Percentiles rank a stretch among this genome's conserved stretches.
Conservation (phyloP, 2,888 invertebrate genomes). For the Acrobasis repandana region DNA sequence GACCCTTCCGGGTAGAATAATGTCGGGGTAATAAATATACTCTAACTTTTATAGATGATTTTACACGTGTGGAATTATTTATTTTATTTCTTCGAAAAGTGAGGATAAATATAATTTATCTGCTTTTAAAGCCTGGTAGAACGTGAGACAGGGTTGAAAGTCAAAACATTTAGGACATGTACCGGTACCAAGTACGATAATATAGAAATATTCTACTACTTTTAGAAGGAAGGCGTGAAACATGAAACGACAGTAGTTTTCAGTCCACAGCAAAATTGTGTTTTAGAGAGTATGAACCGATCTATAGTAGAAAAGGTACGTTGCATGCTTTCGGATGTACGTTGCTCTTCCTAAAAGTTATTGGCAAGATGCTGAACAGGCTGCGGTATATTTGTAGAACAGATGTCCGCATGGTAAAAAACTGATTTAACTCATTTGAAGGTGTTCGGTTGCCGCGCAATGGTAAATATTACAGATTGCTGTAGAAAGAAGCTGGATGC, state of each 20-base stretch:
- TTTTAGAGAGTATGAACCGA: constrained; percentile 20
- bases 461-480: too few species aligned
- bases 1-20: constrained; percentile 13
- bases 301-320: constrained; percentile 20
- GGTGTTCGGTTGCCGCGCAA: constrained; percentile 26
- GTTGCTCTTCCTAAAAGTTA: constrained; percentile 8
- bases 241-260: constrained; percentile 15
- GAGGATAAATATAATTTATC: constrained; percentile 18
- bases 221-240: constrained; percentile 13
- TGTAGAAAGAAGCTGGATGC: too few species aligned
- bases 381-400: constrained; percentile 24
- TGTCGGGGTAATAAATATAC: constrained; percentile 20
- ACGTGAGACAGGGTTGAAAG: constrained; percentile 18
- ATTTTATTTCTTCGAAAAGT: constrained; percentile 14
- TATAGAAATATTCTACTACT: constrained; percentile 3
- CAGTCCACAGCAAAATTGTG: constrained; percentile 22
- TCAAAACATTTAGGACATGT: constrained; percentile 21
- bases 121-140: constrained; percentile 23
- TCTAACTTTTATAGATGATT: constrained; percentile 23
- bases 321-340: constrained; percentile 17
- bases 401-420: constrained; percentile 13
- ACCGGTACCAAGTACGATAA: constrained; percentile 25
- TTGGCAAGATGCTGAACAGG: constrained; percentile 24
- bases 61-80: constrained; percentile 15
- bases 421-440: constrained; percentile 21